Percentiles rank a stretch among this genome's conserved stretches.
These are phyloP conservation scores for Drosophila setosimentum DNA, from an alignment of 2,888 invertebrate species.

Conservation along the genomic window DNA sequence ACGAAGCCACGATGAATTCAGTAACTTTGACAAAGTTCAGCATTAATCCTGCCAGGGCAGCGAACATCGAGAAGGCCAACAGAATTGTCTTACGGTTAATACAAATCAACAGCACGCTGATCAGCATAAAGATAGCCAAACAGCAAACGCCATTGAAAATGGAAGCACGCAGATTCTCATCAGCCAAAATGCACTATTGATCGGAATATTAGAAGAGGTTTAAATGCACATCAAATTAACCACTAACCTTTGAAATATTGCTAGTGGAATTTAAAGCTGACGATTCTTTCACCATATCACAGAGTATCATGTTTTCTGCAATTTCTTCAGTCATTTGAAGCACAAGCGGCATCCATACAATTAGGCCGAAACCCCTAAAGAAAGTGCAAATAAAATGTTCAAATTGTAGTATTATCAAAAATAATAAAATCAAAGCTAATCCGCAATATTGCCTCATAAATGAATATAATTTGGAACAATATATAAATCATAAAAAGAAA, in stretches of 20 bases:
- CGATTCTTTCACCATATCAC: conserved; percentile 14
- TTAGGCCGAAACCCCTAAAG: conserved; percentile 31
- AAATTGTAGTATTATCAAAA: background rate
- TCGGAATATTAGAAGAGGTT: background rate
- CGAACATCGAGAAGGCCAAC: background rate
- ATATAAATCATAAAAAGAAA: background rate
- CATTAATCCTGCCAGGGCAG: conserved; percentile 3
- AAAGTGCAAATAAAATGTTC: background rate
- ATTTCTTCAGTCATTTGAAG: background rate
- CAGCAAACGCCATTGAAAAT: conserved; percentile 20
- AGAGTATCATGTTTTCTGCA: conserved; percentile 6
- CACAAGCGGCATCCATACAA: conserved; percentile 38
- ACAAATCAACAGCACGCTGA: conserved; percentile 20
- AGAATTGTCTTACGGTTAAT: conserved; percentile 24
- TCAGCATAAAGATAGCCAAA: conserved; percentile 20
- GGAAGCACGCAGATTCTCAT: background rate
- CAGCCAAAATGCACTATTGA: conserved; percentile 17
- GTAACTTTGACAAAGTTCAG: conserved; percentile 16
- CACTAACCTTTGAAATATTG: too few species aligned
- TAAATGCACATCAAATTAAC: background rate
- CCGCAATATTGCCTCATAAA: background rate
- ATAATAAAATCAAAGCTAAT: too few species aligned
- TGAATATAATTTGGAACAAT: background rate
- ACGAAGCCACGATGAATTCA: background rate
- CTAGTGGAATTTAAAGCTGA: background rate